phyloP scores from a whole-genome alignment of 2,888 invertebrate genomes.

The Coecobrya sp. region DNA sequence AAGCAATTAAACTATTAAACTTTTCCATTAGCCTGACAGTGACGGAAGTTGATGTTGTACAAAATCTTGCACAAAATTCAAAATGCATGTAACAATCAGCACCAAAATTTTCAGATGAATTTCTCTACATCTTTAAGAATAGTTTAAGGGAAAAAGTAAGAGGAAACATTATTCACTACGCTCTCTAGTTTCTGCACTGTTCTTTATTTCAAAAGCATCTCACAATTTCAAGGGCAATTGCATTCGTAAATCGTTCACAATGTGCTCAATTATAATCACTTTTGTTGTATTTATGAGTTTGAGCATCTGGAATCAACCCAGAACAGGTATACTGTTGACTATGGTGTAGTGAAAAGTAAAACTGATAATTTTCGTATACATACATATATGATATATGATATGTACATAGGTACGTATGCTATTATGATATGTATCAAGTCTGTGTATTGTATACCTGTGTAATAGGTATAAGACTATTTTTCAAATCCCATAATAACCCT shows the following conservation, averaged over 20 bases:
- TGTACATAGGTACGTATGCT: background rate
- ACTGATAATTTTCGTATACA: background rate
- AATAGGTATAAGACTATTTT: background rate
- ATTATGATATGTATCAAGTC: no score
- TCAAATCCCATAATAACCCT: conserved; percentile 4
- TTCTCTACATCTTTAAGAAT: background rate
- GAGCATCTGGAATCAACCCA: background rate
- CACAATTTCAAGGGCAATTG: conserved; percentile 45
- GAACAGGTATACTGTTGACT: background rate
- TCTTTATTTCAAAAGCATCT: background rate
- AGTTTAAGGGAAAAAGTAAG: no score
- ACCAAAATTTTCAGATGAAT: background rate
- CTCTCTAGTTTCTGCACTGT: background rate
- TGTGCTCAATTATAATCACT: background rate
- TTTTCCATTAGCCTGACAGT: background rate
- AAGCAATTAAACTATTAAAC: background rate
- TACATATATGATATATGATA: background rate
- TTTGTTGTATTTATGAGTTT: conserved; percentile 9
- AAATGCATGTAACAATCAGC: background rate
- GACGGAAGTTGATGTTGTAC: background rate
- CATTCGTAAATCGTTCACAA: conserved; percentile 36
- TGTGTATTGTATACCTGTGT: no score
- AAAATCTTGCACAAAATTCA: background rate
- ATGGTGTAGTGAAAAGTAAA: background rate
- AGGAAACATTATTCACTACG: background rate